These are phyloP conservation scores for Myotis davidii DNA, from an alignment of 2,113 vertebrate genomes.

Conservation along the genomic window DNA sequence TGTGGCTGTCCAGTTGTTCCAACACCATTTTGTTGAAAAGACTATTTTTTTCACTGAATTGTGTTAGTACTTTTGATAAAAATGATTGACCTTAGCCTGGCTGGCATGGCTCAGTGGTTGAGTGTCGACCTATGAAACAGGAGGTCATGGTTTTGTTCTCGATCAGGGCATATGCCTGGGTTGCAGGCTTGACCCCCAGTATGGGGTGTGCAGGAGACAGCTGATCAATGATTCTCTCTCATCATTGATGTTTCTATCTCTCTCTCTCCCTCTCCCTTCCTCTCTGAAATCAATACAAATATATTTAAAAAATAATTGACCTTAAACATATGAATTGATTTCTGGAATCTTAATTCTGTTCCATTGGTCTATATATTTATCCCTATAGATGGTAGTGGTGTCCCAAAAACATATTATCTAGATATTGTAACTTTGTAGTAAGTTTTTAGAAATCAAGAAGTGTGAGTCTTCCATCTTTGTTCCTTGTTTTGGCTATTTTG, in stretches of 20 bases:
- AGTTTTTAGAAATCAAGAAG: not conserved
- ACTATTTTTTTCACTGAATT: not conserved
- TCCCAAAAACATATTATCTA: not conserved
- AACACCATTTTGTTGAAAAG: not conserved
- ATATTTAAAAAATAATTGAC: not conserved
- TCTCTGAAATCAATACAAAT: too few relatives aligned
- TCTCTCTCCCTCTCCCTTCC: too few relatives aligned
- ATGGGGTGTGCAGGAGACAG: too few relatives aligned
- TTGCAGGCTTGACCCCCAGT: too few relatives aligned
- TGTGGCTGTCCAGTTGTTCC: not conserved
- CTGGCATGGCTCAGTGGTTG: too few relatives aligned
- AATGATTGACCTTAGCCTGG: not conserved
- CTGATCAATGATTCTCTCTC: too few relatives aligned
- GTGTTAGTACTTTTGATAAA: not conserved
- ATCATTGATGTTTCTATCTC: too few relatives aligned
- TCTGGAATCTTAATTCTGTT: not conserved
- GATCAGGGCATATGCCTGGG: too few relatives aligned
- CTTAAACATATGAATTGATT: not conserved
- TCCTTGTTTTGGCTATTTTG: not conserved
- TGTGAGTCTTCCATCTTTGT: not conserved
- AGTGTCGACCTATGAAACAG: too few relatives aligned
- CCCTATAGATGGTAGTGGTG: not conserved
- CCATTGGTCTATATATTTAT: not conserved
- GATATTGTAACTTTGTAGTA: not conserved
- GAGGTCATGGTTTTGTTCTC: too few relatives aligned